Evolutionary conservation across 2,113 vertebrate genomes (phyloP), one percentile per base, ranked within the genome.

Genomic region (Callorhinus ursinus): DNA sequence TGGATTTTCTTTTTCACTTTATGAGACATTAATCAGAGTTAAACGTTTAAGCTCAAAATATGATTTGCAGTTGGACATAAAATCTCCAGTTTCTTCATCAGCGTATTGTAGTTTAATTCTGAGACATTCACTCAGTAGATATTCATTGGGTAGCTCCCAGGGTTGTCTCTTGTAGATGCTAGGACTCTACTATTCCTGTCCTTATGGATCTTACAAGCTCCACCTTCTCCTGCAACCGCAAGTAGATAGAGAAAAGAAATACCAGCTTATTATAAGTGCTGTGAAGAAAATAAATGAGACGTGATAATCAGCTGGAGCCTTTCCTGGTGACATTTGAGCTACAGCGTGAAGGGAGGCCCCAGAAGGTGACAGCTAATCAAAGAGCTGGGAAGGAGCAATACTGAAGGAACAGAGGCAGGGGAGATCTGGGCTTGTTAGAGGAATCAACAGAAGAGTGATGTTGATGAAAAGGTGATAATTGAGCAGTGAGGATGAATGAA

Each of bases 1-100:
- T 96, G 84, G 36, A 85, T 97, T 97, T 98, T 90, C 92, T 92
- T 97, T 88, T 96, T 85, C 77, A 90, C 88, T 97, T 92, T 92
- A 87, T 94, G 76, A 74, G 84, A 94, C 82, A 96, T 96, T 97
- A 85, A 96, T 97, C 86, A 96, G 36, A 84, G 67, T 95, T 97
- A 94, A 97, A 96, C 65, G 71, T 94, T 96, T 94, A 88, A 90
- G 21, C 57, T 94, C 13, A 2, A 97, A 96, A 71, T 90, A 90
- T 80, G 57, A 91, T 89, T 92, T 93, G 19, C 87, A 93, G 1
- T 92, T 95, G 39, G n/a, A 72, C 65, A 95, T 88, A 53, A 89
- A 95, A 91, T 88, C 77, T 94, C 21, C 72, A 59, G 28, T 63
- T 96, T 95, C 82, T 93, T 93, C 61, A 28, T 89, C 89, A 74